phyloP scores from a whole-genome alignment of 2,797 vertebrate species.

The Danio jaintianensis region DNA sequence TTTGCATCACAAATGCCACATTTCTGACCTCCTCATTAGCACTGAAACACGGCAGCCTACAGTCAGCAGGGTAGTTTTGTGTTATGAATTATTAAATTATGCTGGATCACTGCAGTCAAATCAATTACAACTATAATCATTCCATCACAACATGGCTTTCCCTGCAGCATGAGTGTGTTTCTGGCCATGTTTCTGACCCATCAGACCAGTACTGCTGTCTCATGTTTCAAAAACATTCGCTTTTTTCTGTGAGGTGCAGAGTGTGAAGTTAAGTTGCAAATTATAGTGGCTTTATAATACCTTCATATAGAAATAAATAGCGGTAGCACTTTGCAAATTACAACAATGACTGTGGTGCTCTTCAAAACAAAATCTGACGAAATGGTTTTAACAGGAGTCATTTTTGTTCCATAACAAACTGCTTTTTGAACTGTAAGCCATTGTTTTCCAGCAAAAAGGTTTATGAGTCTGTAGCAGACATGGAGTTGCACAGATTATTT shows the following conservation, averaged over 20 bases:
- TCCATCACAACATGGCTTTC: constrained; percentile 15
- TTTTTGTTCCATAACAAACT: neutral
- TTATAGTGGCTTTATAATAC: neutral
- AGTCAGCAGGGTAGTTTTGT: neutral
- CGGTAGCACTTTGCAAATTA: too few relatives aligned
- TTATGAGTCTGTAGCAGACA: neutral
- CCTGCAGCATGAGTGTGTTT: neutral
- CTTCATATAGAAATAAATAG: neutral
- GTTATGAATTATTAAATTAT: neutral
- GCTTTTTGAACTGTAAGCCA: neutral
- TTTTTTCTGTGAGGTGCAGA: neutral
- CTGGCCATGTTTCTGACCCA: neutral
- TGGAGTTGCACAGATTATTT: neutral
- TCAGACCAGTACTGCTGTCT: neutral
- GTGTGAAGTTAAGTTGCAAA: neutral
- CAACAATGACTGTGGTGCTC: neutral
- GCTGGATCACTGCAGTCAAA: constrained; percentile 18
- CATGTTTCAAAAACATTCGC: neutral
- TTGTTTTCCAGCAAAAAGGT: neutral
- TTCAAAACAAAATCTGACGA: neutral
- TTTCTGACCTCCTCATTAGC: neutral
- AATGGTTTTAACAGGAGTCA: neutral
- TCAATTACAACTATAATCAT: constrained; percentile 24
- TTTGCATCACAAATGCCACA: neutral
- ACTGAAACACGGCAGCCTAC: neutral